These are phyloP conservation scores for Cyanistes caeruleus DNA, from an alignment of 2,113 vertebrate genomes.

Conservation along the genomic window DNA sequence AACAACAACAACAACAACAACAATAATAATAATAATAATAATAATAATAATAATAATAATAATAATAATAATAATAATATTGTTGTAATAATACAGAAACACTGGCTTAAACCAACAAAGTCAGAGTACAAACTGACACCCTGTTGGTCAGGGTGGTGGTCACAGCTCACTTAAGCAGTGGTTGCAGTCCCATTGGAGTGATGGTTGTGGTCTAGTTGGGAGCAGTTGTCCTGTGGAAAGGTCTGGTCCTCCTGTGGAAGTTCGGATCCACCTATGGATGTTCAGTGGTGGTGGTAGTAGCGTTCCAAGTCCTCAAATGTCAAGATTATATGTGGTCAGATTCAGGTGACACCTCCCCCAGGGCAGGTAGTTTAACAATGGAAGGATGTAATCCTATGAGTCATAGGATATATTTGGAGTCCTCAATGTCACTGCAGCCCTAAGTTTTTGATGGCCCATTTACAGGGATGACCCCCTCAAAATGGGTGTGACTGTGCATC, in stretches of 20 bases:
- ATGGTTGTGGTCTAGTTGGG: neutral
- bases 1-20: too few species aligned
- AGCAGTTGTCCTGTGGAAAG: accelerated
- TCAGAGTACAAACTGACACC: neutral
- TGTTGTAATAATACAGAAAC: neutral
- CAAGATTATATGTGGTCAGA: neutral
- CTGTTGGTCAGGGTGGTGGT: neutral
- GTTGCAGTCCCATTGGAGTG: neutral
- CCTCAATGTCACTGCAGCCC: neutral
- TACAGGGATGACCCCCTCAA: too few species aligned
- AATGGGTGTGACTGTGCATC: neutral
- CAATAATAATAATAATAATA: too few species aligned
- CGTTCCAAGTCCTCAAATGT: neutral
- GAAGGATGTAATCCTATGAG: neutral
- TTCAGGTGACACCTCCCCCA: neutral
- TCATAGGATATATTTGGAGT: neutral
- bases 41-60: too few species aligned
- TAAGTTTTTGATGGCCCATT: neutral
- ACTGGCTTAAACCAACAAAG: neutral
- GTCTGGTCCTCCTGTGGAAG: neutral
- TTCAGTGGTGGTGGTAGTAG: neutral
- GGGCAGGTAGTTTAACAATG: neutral
- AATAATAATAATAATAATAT: too few species aligned
- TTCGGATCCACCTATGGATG: neutral
- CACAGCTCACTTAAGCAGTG: neutral